Base-by-base conservation (phyloP, 2,797 vertebrate species). In the Arrhamphus sclerolepis region DNA sequence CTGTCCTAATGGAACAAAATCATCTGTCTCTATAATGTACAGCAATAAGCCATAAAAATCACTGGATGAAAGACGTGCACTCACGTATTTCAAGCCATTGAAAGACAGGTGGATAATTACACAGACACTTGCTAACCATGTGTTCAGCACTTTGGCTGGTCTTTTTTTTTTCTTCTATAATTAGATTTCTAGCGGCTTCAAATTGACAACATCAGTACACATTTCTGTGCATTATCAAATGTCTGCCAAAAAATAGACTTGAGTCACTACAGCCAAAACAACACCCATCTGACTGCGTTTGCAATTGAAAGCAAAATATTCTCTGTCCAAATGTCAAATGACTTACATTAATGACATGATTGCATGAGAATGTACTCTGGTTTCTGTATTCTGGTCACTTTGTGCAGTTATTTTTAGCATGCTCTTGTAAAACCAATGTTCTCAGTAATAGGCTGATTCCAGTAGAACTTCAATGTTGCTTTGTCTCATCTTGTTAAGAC, bases 401-500 rank as follows among this genome's bases (percentile, higher is more conserved):
- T 2, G 11, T 0, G 2, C 2, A 11, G 18, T 62, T 78, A 48
- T 57, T 69, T 62, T 43, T 18, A 47, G 16, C 17, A 8, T 14
- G 4, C 54, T 66, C 46, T 1, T 31, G 47, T 20, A 26, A 58
- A 66, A 38, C 18, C 7, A 14, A 7, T 26, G 16, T 59, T 53
- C 31, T 55, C 2, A 1, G 28, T 31, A 46, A 34, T 48, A 31
- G 26, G 2, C 42, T 47, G 38, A 7, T 63, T 17, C 59, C n/a
- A 52, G 46, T 28, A n/a, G 53, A 60, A 47, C 38, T 21, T 48
- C 8, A 6, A 70, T 4, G 43, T 59, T 11, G 5, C 31, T 65
- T 75, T 57, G 42, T 68, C 14, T 64, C 20, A 5, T 72, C 58
- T 52, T 69, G 39, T 46, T 3, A 7, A 43, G 42, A 54, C 20